These are phyloP conservation scores for Euschistus heros DNA, from an alignment of 1,140 invertebrate genomes.

Conservation along the genomic window DNA sequence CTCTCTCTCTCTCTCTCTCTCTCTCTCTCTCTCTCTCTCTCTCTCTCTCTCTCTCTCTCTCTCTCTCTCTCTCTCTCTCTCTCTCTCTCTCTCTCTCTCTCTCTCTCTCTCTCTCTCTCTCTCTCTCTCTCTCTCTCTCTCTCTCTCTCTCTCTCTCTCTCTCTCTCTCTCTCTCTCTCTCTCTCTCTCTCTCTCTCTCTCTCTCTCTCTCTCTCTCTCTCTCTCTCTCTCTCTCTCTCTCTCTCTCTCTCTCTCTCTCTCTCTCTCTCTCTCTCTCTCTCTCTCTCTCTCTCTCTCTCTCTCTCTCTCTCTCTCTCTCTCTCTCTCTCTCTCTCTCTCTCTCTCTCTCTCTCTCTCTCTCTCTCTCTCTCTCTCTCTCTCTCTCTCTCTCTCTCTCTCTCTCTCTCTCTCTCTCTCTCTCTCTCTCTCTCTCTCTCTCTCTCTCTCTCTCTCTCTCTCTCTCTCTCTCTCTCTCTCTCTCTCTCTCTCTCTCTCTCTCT, in stretches of 20 bases:
- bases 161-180: not conserved
- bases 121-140: not conserved
- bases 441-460: not conserved
- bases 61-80: not conserved
- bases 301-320: not conserved
- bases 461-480: not conserved
- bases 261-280: not conserved
- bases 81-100: not conserved
- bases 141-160: not conserved
- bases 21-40: not conserved
- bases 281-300: not conserved
- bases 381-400: not conserved
- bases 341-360: constrained; percentile 10
- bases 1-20: not conserved
- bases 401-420: not conserved
- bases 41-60: no score
- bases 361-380: constrained; percentile 1
- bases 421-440: not conserved
- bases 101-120: not conserved
- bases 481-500: not conserved
- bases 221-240: not conserved
- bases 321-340: not conserved
- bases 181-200: not conserved
- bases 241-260: not conserved
- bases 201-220: not conserved